Conservation (phyloP, 2,797 vertebrate genomes). For the Glossophaga mutica region DNA sequence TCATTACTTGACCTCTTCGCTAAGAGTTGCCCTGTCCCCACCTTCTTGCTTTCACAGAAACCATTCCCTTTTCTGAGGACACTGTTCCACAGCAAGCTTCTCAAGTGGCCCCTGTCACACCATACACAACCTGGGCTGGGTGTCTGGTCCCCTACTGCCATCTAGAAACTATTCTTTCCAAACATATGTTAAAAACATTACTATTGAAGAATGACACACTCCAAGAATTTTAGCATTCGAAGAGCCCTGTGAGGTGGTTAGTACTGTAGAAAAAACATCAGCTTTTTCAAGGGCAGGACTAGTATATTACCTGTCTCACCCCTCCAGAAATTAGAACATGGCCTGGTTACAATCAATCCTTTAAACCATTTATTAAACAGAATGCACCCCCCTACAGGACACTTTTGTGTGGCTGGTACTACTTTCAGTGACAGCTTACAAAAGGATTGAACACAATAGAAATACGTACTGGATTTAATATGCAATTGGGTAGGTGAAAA, state of each 20-base stretch:
- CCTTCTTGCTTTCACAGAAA: not conserved
- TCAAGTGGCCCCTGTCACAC: not conserved
- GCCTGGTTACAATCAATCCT: not conserved
- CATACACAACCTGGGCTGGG: not conserved
- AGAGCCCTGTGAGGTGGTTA: not conserved
- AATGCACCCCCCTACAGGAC: not conserved
- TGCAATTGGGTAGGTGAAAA: not conserved
- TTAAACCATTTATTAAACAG: not conserved
- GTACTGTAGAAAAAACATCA: not conserved
- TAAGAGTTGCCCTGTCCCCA: not conserved
- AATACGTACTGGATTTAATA: not conserved
- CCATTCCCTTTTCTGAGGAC: not conserved
- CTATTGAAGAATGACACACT: not conserved
- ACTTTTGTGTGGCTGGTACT: not conserved
- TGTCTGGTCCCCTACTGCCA: not conserved
- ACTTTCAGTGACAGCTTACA: not conserved
- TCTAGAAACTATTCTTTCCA: not conserved
- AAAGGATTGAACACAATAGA: not conserved
- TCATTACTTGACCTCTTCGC: not conserved
- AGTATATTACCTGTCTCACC: not conserved
- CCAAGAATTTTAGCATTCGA: not conserved
- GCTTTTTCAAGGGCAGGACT: not conserved
- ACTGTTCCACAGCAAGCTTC: not conserved
- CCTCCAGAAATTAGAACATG: not conserved
- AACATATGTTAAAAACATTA: not conserved